These are phyloP conservation scores for Mythimna loreyi DNA, from an alignment of 2,888 invertebrate genomes.

Conservation along the genomic window DNA sequence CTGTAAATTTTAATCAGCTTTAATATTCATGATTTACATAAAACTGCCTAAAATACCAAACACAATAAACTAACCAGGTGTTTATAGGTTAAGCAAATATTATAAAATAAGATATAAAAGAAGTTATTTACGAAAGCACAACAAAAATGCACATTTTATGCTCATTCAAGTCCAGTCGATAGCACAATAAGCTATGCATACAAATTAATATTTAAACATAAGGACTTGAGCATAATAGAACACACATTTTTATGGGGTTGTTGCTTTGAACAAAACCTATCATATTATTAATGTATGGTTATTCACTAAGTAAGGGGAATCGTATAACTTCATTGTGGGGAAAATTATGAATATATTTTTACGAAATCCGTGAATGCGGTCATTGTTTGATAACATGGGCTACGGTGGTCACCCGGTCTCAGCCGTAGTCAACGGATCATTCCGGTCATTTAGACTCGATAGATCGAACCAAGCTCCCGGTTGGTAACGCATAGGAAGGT, in stretches of 20 bases:
- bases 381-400: conserved; percentile 76
- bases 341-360: conserved; percentile 84
- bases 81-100: conserved; percentile 34
- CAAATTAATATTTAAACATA: conserved; percentile 44
- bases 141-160: conserved; percentile 46
- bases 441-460: conserved; percentile 75
- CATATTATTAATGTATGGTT: conserved; percentile 62
- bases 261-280: conserved; percentile 63
- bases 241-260: conserved; percentile 51
- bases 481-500: conserved; percentile 39
- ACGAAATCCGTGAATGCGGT: conserved; percentile 79
- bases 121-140: conserved; percentile 33
- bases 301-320: conserved; percentile 60
- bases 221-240: conserved; percentile 39
- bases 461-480: conserved; percentile 67
- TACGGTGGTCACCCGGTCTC: conserved; percentile 55
- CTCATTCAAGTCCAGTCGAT: conserved; percentile 46
- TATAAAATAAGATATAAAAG: conserved; percentile 9
- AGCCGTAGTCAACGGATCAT: conserved; percentile 67
- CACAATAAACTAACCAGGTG: conserved; percentile 15
- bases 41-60: neutral
- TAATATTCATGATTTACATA: neutral
- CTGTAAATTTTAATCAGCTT: neutral
- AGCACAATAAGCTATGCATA: conserved; percentile 53
- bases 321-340: conserved; percentile 73